Evolutionary conservation across 2,797 vertebrate genomes (phyloP).

Genomic region (Eulemur rubriventer): DNA sequence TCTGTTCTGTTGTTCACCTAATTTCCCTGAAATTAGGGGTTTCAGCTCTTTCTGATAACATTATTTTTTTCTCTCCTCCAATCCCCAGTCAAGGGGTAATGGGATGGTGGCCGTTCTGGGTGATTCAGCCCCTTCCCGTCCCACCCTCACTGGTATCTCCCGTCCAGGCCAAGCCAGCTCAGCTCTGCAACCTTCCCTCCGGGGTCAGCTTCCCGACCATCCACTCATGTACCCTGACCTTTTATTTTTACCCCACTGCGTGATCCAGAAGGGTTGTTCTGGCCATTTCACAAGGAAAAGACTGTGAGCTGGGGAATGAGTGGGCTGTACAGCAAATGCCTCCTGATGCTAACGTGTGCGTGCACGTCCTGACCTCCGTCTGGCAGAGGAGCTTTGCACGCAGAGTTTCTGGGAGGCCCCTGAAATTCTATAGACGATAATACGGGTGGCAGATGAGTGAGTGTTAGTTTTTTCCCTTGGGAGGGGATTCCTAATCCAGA

Average conservation of each 20-base stretch:
- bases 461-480: neutral
- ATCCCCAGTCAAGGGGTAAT: neutral
- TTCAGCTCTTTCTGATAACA: neutral
- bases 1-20: neutral
- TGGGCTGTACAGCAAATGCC: neutral
- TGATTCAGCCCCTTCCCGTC: neutral
- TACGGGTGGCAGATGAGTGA: neutral
- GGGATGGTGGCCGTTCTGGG: neutral
- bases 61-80: neutral
- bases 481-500: neutral
- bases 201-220: neutral
- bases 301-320: neutral
- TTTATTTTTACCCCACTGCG: neutral
- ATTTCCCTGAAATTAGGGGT: neutral
- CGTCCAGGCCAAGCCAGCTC: neutral
- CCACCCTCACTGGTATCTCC: neutral
- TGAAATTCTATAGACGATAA: neutral
- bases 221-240: neutral
- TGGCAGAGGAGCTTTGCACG: neutral
- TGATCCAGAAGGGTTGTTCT: neutral
- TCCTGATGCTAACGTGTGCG: neutral
- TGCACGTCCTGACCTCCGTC: accelerated
- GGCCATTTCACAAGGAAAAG: neutral
- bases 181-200: neutral
- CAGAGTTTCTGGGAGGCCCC: neutral